These are phyloP conservation scores for Harpalus rubripes DNA, from an alignment of 2,888 invertebrate genomes.

Conservation along the genomic window DNA sequence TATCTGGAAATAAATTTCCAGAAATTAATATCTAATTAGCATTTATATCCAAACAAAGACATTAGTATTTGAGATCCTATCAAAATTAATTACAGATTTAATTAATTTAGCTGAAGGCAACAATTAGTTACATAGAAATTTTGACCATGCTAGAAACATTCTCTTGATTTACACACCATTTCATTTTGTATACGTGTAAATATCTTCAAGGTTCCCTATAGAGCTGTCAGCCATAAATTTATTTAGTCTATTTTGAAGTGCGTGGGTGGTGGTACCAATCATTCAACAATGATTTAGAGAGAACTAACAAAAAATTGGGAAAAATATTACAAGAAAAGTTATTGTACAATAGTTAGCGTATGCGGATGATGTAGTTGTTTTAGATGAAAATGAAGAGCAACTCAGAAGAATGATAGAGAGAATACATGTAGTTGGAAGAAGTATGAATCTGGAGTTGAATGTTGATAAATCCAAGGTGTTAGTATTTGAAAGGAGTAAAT, in stretches of 20 bases:
- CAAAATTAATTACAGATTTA: background rate
- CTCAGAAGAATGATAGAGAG: too few relatives aligned
- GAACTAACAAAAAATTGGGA: background rate
- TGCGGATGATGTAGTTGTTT: too few relatives aligned
- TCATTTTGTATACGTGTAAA: background rate
- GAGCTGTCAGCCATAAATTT: conserved; percentile 27
- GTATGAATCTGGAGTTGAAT: too few relatives aligned
- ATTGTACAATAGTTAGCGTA: background rate
- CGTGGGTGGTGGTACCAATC: conserved; percentile 53
- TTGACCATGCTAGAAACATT: background rate
- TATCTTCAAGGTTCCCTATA: background rate
- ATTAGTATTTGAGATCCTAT: background rate
- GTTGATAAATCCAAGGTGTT: too few relatives aligned
- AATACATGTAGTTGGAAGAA: too few relatives aligned
- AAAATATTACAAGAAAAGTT: background rate
- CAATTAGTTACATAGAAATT: background rate
- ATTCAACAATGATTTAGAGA: background rate
- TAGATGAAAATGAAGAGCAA: too few relatives aligned
- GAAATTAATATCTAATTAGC: background rate
- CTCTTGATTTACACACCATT: conserved; percentile 1
- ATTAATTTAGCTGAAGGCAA: background rate
- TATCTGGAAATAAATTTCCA: background rate
- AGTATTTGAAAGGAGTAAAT: too few relatives aligned
- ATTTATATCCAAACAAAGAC: background rate
- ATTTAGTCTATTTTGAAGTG: conserved; percentile 42